These are phyloP conservation scores for Oscarella lobularis DNA, from an alignment of 37 sponge, comb jelly and placozoan genomes.

Conservation along the genomic window DNA sequence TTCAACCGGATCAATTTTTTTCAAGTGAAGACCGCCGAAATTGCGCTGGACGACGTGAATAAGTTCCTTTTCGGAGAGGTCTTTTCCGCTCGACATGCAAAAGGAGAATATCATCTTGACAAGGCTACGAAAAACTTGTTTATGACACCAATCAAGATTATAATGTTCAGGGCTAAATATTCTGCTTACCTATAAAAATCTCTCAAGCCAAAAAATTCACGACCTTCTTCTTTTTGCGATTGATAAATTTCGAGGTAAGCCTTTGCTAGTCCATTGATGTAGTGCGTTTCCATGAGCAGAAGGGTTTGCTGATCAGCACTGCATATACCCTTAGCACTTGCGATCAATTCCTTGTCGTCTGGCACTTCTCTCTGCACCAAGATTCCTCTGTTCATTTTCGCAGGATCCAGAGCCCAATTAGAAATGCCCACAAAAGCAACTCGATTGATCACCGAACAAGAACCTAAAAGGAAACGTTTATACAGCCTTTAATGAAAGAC, in stretches of 20 bases:
- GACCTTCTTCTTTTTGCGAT: not conserved
- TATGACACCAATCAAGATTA: too few relatives aligned
- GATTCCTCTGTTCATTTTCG: slow-evolving; percentile 38
- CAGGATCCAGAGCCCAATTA: slow-evolving; percentile 39
- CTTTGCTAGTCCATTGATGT: not conserved
- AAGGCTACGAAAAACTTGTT: too few relatives aligned
- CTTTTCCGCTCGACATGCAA: slow-evolving; percentile 22
- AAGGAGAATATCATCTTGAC: slow-evolving; percentile 85
- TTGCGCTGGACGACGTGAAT: not conserved
- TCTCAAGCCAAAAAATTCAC: not conserved
- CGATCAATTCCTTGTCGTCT: not conserved
- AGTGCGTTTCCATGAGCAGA: not conserved
- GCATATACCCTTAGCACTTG: not conserved
- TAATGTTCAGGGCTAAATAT: too few relatives aligned
- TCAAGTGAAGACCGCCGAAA: not conserved
- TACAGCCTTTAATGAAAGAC: too few relatives aligned
- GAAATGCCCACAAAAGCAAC: slow-evolving; percentile 26
- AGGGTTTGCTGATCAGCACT: not conserved
- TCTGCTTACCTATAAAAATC: not conserved
- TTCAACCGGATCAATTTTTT: slow-evolving; percentile 17
- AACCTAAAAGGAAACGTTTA: too few relatives aligned
- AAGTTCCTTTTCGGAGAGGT: not conserved
- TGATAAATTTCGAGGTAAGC: not conserved
- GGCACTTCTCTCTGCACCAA: slow-evolving; percentile 8
- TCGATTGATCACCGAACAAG: too few relatives aligned